A percentile compares a stretch with the other conserved stretches of the same genome.
Conservation (phyloP, 2,888 invertebrate genomes). For the Lithophane leautieri region DNA sequence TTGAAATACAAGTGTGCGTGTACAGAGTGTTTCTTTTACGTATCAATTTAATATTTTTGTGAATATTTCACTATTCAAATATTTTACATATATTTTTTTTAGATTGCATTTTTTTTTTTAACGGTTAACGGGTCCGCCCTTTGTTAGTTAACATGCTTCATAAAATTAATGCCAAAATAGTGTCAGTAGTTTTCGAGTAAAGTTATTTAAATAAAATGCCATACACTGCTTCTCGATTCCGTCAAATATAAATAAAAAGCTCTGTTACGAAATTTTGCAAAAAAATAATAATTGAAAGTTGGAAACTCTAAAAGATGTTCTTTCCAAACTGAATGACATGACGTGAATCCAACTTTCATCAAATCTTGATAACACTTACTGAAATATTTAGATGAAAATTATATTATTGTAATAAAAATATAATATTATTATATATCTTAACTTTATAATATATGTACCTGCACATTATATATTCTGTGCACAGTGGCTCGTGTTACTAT, state of each 20-base stretch:
- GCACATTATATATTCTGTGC: slow-evolving; percentile 53
- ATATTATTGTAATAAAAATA: slow-evolving; percentile 50
- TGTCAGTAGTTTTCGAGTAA: not conserved
- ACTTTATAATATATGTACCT: slow-evolving; percentile 55
- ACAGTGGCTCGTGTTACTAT: slow-evolving; percentile 22
- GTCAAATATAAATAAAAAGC: not conserved
- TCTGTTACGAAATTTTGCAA: slow-evolving; percentile 51
- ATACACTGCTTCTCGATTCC: slow-evolving; percentile 14
- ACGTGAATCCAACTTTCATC: slow-evolving; percentile 31
- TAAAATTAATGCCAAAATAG: slow-evolving; percentile 13
- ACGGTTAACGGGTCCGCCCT: too few species aligned
- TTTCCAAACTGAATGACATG: not conserved
- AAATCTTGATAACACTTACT: slow-evolving; percentile 32
- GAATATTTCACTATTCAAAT: too few species aligned
- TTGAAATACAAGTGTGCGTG: too few species aligned
- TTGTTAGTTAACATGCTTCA: too few species aligned
- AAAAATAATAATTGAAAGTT: slow-evolving; percentile 7
- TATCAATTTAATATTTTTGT: too few species aligned
- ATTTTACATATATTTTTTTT: too few species aligned
- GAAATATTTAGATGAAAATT: slow-evolving; percentile 46
- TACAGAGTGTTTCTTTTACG: too few species aligned
- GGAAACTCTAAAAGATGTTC: not conserved
- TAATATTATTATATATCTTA: slow-evolving; percentile 49
- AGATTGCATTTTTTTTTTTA: too few species aligned
- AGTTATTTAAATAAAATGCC: not conserved